phyloP scores from a whole-genome alignment of 1,140 invertebrate species.

The Pomacea maculata region DNA sequence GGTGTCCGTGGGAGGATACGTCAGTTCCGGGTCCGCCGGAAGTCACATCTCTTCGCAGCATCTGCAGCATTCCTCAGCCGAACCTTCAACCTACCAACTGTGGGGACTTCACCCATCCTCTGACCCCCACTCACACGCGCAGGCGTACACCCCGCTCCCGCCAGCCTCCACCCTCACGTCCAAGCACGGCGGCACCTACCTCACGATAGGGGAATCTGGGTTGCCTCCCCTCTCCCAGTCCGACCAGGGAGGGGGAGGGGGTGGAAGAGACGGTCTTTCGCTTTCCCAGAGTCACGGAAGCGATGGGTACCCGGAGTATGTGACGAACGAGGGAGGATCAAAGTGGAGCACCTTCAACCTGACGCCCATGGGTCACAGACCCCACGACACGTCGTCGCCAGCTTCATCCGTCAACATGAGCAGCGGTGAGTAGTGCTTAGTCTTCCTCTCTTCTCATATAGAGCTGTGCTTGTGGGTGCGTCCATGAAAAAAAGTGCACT shows the following conservation, averaged over 20 bases:
- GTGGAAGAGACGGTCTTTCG: conserved; percentile 5
- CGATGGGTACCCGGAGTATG: conserved; percentile 17
- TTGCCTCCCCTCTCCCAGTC: background rate
- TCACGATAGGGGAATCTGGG: background rate
- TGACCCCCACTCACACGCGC: background rate
- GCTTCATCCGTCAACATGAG: background rate
- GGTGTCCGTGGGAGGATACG: conserved; percentile 17
- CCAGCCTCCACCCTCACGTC: conserved; percentile 19
- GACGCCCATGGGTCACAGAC: background rate
- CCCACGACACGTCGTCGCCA: background rate
- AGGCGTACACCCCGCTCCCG: conserved; percentile 16
- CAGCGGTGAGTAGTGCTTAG: background rate
- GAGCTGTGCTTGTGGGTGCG: too few relatives aligned
- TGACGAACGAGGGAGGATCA: conserved; percentile 3
- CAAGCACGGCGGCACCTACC: conserved; percentile 17
- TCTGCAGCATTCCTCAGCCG: background rate
- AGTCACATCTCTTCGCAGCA: background rate
- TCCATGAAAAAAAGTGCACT: too few relatives aligned
- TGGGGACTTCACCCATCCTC: background rate
- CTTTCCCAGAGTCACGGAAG: background rate
- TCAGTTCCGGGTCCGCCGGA: background rate
- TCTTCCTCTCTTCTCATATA: background rate
- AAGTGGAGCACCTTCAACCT: conserved; percentile 10
- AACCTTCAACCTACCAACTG: background rate
- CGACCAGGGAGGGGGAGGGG: background rate